Percentiles rank a stretch among this genome's conserved stretches.
Evolutionary conservation across 2,888 invertebrate species (phyloP).

Genomic region (Drosophila engyochracea): DNA sequence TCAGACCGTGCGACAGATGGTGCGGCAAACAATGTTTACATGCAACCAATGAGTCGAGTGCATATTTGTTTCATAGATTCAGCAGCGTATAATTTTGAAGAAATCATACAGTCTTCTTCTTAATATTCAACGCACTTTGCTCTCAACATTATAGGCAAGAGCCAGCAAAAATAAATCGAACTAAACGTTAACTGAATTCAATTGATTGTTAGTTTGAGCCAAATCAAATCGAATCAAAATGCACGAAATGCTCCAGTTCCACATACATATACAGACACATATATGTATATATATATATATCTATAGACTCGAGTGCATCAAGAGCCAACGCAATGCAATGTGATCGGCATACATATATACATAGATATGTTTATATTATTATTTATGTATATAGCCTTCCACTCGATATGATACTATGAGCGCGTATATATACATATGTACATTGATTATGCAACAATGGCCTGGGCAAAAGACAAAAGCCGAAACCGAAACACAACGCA

Average conservation of each 20-base stretch:
- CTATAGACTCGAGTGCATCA: conserved; percentile 52
- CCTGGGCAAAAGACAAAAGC: conserved; percentile 53
- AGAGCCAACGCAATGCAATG: conserved; percentile 43
- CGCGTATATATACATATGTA: background rate
- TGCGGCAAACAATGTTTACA: too few species aligned
- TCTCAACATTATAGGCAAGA: too few species aligned
- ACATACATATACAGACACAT: background rate
- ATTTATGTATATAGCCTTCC: conserved; percentile 9
- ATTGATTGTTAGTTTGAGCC: background rate
- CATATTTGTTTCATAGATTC: too few species aligned
- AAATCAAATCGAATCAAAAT: conserved; percentile 31
- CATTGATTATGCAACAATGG: conserved; percentile 59
- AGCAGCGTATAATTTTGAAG: too few species aligned
- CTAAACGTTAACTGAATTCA: conserved; percentile 1
- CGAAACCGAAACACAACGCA: conserved; percentile 35
- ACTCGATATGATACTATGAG: conserved; percentile 23
- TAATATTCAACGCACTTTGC: background rate
- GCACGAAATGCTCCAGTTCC: conserved; percentile 44
- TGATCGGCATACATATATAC: conserved; percentile 35
- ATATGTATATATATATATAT: background rate
- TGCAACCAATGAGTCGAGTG: too few species aligned
- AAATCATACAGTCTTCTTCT: background rate
- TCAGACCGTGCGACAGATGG: too few species aligned
- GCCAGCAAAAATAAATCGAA: background rate
- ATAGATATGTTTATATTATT: background rate